Evolutionary conservation across 2,888 invertebrate species (phyloP), one percentile per base, ranked within the genome.

Genomic region (Hydroisotoma schaefferi): DNA sequence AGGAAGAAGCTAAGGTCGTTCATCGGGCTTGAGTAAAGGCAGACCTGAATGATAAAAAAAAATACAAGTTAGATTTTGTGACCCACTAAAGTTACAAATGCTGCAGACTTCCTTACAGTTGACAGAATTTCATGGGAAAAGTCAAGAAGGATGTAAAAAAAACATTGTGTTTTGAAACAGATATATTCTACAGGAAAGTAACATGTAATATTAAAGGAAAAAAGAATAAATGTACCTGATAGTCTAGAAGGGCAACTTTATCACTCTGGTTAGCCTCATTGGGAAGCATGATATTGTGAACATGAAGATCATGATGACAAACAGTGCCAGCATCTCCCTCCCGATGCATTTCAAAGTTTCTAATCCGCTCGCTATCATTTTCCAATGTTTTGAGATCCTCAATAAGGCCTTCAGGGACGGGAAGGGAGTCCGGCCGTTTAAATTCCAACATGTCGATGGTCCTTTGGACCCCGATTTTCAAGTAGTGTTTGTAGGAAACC

Each of bases 1-100:
- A 65, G 28, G 53, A 65, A 62, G 37, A 65, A 65, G 10, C 62
- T 28, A 27, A 65, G 40, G 48, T 65, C 65, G 2, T 57, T 59
- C 65, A 65, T 65, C 15, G 65, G 65, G 18, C 52, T 57, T 18
- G 57, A 46, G n/a, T 33, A 56, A 22, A 57, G 59, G 40, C 51
- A 51, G 29, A 59, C 57, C 61, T 64, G n/a, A 8, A 47, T 20
- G 37, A 33, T 28, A 1, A 44, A 37, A 26, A 18, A 20, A 38
- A 51, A 25, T 27, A 26, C 22, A 37, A 10, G 26, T 53, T 53
- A 40, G 37, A 8, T 38, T 53, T 15, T 33, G 20, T 22, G 46
- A 15, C 46, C 20, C 5, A 18, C 33, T 33, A 33, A 33, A 15
- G 15, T 15, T 33, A 15, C 33, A 33, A 10, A n/a, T n/a, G n/a